Evolutionary conservation across 2,888 invertebrate species (phyloP), one percentile per base, ranked within the genome.

Genomic region (Cyclophora punctaria): DNA sequence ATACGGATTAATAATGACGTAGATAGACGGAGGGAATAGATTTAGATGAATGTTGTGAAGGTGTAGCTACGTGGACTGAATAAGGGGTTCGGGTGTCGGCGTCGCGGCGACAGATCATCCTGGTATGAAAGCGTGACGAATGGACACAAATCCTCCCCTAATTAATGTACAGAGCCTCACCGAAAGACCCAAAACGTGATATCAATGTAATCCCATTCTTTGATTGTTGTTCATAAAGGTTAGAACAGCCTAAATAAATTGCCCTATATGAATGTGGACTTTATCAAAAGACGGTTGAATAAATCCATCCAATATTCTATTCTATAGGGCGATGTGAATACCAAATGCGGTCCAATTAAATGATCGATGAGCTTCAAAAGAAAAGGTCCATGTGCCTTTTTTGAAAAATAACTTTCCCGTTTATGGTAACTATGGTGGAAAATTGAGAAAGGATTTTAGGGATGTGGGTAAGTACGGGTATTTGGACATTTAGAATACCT

Each of bases 91-190:
- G 20, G 20, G 35, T 49, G 40, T 46, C 48, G 51, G 44, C 34
- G 35, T 34, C 48, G 61, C 61, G 56, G 58, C 52, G 64, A 63
- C 66, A 67, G 62, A 64, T 69, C 63, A 66, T 60, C 58, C 37
- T 5, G 60, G 55, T 64, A 66, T 67, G 59, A 67, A 59, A 67
- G 59, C 63, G 69, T 65, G 66, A 67, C 69, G 63, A 63, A 58
- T 62, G 56, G 63, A 61, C 62, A 57, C 52, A 71, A 69, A 74
- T 71, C 63, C 63, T 49, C 48, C 48, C 56, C 59, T 74, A 71
- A 73, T 74, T 70, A 72, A 71, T 71, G 63, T 65, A 70, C 66
- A 62, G 62, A 62, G 56, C 48, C 59, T 62, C 55, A 50, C 53
- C 57, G 59, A 63, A 64, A 63, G 58, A 58, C 64, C 63, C 54